phyloP scores from a whole-genome alignment of 2,797 vertebrate genomes.

The Parotocinclus haroldoi region DNA sequence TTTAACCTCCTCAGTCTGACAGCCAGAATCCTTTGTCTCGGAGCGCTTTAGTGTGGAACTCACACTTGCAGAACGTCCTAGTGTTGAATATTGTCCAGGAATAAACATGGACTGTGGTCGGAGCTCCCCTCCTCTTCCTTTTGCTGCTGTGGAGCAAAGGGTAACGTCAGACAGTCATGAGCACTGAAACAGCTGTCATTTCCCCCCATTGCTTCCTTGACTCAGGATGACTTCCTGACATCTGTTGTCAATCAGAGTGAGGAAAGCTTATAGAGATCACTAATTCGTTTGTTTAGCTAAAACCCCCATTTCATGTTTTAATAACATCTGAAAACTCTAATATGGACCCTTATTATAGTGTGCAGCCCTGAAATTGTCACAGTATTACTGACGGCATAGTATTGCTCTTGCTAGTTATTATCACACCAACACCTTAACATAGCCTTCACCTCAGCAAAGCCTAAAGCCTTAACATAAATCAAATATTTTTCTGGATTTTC shows the following conservation, averaged over 20 bases:
- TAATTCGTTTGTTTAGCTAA: conserved; percentile 66
- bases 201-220: conserved; percentile 23
- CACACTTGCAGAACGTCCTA: conserved; percentile 79
- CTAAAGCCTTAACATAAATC: no score
- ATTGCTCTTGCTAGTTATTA: no score
- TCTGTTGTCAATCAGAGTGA: conserved; percentile 52
- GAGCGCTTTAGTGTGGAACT: conserved; percentile 69
- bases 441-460: no score
- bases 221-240: conserved; percentile 32
- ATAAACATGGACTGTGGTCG: conserved; percentile 83
- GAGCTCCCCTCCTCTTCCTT: conserved; percentile 74
- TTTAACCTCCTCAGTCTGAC: conserved; percentile 91
- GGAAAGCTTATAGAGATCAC: conserved; percentile 52
- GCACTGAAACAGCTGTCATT: conserved; percentile 22
- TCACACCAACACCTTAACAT: no score
- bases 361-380: neutral
- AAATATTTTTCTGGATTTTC: no score
- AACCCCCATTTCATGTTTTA: conserved; percentile 52
- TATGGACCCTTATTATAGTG: conserved; percentile 21
- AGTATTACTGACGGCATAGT: no score
- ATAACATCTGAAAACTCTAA: conserved; percentile 53
- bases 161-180: conserved; percentile 33
- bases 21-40: conserved; percentile 85
- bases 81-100: conserved; percentile 84
- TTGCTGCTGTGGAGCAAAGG: conserved; percentile 60